Evolutionary conservation across 2,797 vertebrate species (phyloP).

Genomic region (Lepus oiostolus): DNA sequence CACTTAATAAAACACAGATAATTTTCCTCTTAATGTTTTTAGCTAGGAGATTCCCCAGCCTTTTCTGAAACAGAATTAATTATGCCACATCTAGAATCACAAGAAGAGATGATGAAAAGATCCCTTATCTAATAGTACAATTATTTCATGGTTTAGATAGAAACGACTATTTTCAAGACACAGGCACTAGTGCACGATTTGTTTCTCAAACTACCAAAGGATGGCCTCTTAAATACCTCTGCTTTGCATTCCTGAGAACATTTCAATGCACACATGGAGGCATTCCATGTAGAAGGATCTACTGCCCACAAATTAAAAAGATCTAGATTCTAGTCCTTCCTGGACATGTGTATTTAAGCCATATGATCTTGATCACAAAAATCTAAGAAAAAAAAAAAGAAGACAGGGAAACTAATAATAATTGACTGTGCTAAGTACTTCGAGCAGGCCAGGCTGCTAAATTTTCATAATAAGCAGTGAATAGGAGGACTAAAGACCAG

Average conservation of each 20-base stretch:
- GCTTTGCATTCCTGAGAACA: conserved; percentile 18
- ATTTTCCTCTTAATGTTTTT: conserved; percentile 6
- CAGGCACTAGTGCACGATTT: neutral
- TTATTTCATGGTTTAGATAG: conserved; percentile 12
- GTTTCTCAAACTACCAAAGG: neutral
- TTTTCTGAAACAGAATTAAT: neutral
- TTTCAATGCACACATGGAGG: neutral
- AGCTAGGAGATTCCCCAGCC: neutral
- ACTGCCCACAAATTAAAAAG: neutral
- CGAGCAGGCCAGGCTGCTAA: neutral
- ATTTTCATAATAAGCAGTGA: neutral
- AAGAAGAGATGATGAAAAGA: conserved; percentile 21
- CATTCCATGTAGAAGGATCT: neutral
- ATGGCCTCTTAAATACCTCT: neutral
- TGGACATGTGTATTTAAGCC: neutral
- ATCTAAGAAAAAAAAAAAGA: neutral
- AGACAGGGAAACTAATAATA: neutral
- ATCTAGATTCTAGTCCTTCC: neutral
- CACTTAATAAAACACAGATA: conserved; percentile 14
- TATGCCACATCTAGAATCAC: neutral
- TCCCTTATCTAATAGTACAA: neutral
- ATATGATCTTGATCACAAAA: neutral
- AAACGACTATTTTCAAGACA: neutral
- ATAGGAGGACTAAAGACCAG: neutral
- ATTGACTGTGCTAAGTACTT: neutral